phyloP scores from a whole-genome alignment of 2,113 vertebrate genomes.

The Silurus meridionalis region DNA sequence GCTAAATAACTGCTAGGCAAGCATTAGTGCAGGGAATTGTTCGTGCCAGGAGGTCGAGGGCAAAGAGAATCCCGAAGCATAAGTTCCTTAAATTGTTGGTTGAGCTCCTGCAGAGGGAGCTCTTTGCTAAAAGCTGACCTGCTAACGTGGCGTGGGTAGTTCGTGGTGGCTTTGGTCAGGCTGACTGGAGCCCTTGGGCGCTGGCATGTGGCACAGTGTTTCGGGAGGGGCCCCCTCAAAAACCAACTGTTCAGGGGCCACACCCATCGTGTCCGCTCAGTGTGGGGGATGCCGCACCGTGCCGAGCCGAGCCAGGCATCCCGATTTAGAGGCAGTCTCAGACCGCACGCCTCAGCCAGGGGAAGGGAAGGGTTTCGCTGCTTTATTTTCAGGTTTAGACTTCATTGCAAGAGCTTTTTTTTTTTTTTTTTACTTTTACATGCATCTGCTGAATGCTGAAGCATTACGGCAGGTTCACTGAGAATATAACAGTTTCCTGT shows the following conservation, averaged over 20 bases:
- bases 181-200: constrained; percentile 84
- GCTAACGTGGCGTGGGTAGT: constrained; percentile 75
- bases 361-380: constrained; percentile 69
- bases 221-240: constrained; percentile 83
- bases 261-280: constrained; percentile 77
- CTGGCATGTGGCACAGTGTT: constrained; percentile 78
- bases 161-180: constrained; percentile 82
- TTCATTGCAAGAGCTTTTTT: constrained; percentile 36
- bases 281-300: constrained; percentile 71
- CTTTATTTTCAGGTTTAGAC: constrained; percentile 71
- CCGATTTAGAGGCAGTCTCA: constrained; percentile 76
- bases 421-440: not conserved
- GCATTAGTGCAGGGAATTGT: constrained; percentile 14
- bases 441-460: not conserved
- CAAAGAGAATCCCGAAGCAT: not conserved
- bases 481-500: not conserved
- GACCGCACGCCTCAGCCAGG: constrained; percentile 71
- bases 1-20: not conserved
- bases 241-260: constrained; percentile 79
- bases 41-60: not conserved
- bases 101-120: constrained; percentile 45
- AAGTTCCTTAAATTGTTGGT: not conserved
- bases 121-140: constrained; percentile 52
- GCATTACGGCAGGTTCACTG: not conserved
- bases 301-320: constrained; percentile 72